Evolutionary conservation across 2,888 invertebrate genomes (phyloP), one percentile per base, ranked within the genome.

Genomic region (Agrochola circellaris): DNA sequence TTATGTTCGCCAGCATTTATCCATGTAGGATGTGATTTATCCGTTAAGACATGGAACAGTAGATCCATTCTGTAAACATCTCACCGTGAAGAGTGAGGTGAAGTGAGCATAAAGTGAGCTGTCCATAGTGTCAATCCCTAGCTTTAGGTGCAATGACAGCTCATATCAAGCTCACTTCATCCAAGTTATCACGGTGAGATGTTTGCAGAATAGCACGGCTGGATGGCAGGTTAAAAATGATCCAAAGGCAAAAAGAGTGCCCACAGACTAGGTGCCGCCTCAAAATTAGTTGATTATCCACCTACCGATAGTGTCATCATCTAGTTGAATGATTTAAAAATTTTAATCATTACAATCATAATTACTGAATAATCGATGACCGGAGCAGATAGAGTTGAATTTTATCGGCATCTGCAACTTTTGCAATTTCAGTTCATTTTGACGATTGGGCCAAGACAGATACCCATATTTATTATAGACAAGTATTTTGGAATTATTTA

Each of bases 321-420:
- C 26, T 4, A 77, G 23, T 34, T 67, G 38, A 56, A 65, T 75
- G n/a, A 68, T 56, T n/a, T n/a, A n/a, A n/a, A n/a, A n/a, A n/a
- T n/a, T 68, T 60, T 77, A 54, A 77, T 77, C 77, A 76, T 61
- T 42, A 76, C 7, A 74, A 34, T 75, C 9, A 54, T 82, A 54
- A 82, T 17, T n/a, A 20, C 1, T 38, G 51, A 67, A 38, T 78
- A 79, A 77, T 82, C 17, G 45, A 74, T 78, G 64, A 15, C 56
- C 15, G 23, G 26, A 17, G 4, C n/a, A 45, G 81, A 84, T 84
- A 84, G 17, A 61, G 51, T n/a, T 51, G 38, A 34, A 23, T 78
- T 56, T 79, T 84, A 79, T 79, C 69, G 38, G n/a, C 17, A 23
- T 34, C 48, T 68, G 58, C 23, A 51, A 17, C 1, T 48, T 56